phyloP scores from a whole-genome alignment of 2,888 invertebrate genomes.

The Mellilla xanthometata region DNA sequence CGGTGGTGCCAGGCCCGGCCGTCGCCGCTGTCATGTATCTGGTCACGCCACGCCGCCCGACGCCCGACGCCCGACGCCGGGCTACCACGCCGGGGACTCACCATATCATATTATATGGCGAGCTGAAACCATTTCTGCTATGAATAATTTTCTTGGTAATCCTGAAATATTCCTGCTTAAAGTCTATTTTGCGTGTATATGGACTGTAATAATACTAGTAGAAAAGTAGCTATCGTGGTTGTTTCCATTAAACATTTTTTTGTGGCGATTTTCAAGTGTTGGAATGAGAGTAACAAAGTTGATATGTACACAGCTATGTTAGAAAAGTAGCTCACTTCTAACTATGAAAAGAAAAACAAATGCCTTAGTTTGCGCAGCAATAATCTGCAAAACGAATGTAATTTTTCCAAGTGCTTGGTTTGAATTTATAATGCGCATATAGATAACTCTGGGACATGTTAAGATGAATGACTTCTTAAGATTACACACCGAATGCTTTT shows the following conservation, averaged over 20 bases:
- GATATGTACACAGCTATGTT: no score
- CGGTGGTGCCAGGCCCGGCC: conserved; percentile 63
- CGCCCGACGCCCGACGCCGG: conserved; percentile 9
- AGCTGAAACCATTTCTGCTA: not conserved
- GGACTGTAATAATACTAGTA: no score
- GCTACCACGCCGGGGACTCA: not conserved
- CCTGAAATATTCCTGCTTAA: no score
- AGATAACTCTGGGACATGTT: not conserved
- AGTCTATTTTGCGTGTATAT: no score
- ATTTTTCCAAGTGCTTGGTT: not conserved
- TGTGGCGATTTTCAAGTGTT: no score
- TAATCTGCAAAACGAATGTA: not conserved
- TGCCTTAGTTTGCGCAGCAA: not conserved
- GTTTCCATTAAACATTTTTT: no score
- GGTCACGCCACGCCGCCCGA: conserved; percentile 54
- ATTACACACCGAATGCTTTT: conserved; percentile 1
- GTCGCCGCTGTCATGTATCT: conserved; percentile 66
- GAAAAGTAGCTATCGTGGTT: no score
- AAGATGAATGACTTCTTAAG: not conserved
- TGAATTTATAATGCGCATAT: conserved; percentile 1
- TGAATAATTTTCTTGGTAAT: not conserved
- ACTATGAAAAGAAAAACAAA: not conserved
- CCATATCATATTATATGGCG: not conserved
- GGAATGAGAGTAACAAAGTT: no score
- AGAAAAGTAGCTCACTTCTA: no score